Percentiles rank a stretch among this genome's conserved stretches.
phyloP scores from a whole-genome alignment of 2,113 vertebrate species.

The Amblyornis subalaris region DNA sequence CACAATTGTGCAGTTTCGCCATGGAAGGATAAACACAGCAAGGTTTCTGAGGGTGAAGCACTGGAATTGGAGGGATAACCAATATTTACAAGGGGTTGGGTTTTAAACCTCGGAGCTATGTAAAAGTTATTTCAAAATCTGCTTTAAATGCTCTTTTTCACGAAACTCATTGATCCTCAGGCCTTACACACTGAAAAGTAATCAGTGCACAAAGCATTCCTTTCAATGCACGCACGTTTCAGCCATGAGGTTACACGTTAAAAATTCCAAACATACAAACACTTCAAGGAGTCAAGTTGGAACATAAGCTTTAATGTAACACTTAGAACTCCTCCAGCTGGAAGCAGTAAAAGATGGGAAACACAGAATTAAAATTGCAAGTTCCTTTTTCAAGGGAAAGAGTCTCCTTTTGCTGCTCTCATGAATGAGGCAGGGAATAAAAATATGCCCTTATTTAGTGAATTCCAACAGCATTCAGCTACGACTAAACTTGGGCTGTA shows the following conservation, averaged over 20 bases:
- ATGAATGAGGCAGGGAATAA: background rate
- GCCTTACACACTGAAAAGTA: background rate
- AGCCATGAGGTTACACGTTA: background rate
- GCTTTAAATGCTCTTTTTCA: accelerated
- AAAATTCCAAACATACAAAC: background rate
- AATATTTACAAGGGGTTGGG: background rate
- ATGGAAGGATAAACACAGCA: background rate
- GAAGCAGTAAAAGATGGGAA: background rate
- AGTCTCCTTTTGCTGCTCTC: background rate
- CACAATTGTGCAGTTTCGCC: background rate
- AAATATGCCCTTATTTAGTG: background rate
- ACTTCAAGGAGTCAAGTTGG: background rate
- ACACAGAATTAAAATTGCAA: background rate
- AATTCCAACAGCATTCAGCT: background rate
- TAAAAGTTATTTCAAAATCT: background rate
- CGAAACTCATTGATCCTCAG: background rate
- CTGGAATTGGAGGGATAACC: background rate
- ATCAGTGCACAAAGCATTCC: background rate
- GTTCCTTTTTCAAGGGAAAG: background rate
- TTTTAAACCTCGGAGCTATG: background rate
- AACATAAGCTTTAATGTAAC: background rate
- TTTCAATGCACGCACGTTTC: background rate
- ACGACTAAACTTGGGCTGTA: background rate
- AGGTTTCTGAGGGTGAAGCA: background rate
- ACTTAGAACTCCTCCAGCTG: background rate